Percentiles rank a stretch among this genome's conserved stretches.
Conservation (phyloP, 2,113 vertebrate genomes). For the Casuarius casuarius region DNA sequence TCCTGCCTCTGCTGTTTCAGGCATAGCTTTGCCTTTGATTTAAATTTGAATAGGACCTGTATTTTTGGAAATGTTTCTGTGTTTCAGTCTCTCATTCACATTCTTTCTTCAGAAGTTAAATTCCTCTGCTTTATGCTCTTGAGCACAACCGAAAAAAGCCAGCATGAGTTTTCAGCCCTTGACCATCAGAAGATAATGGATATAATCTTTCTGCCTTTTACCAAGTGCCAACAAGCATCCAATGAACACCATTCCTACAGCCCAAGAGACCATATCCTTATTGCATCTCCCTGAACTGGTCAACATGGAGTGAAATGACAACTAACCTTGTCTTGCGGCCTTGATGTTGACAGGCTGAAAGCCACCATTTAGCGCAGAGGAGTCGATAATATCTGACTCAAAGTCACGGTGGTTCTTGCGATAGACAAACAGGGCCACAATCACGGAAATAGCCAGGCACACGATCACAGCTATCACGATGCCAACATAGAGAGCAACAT, state of each 20-base stretch:
- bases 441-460: conserved; percentile 91
- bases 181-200: neutral
- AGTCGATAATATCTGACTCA: conserved; percentile 93
- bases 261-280: neutral
- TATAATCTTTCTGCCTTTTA: neutral
- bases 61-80: neutral
- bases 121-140: neutral
- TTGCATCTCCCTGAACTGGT: neutral
- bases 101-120: neutral
- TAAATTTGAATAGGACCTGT: neutral
- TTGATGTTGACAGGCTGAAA: conserved; percentile 96
- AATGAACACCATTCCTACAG: neutral
- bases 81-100: neutral
- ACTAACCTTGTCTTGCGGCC: conserved; percentile 91
- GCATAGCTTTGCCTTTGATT: conserved; percentile 14
- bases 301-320: neutral
- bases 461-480: conserved; percentile 92
- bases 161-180: neutral
- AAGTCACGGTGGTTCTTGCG: conserved; percentile 96
- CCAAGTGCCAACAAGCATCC: neutral
- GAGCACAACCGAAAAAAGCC: neutral
- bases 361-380: conserved; percentile 91
- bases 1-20: neutral
- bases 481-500: conserved; percentile 92
- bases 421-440: conserved; percentile 91